phyloP scores from a whole-genome alignment of 2,797 vertebrate species.

The Gambelia wislizenii region DNA sequence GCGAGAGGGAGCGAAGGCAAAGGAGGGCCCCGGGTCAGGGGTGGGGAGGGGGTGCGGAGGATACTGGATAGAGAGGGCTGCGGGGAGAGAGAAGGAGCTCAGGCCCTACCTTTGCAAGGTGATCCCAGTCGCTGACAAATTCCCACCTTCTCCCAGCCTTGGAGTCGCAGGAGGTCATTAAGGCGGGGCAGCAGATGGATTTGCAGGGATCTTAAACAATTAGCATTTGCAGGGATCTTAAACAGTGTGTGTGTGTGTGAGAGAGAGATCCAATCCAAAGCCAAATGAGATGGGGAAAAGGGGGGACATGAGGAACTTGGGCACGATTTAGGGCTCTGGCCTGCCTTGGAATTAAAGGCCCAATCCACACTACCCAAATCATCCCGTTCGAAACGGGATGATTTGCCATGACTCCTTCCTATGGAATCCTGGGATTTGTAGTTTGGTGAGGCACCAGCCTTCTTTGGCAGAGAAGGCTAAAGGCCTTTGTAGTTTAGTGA shows the following conservation, averaged over 20 bases:
- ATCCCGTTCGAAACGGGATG: no score
- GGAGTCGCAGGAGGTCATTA: neutral
- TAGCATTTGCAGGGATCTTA: neutral
- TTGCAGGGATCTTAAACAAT: neutral
- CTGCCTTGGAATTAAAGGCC: no score
- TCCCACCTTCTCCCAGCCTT: neutral
- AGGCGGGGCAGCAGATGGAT: neutral
- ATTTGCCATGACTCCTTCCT: no score
- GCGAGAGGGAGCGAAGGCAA: neutral
- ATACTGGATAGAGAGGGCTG: no score
- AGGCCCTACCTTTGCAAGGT: neutral
- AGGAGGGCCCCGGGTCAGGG: constrained; percentile 23
- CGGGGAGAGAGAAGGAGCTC: constrained; percentile 71
- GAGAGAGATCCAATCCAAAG: neutral
- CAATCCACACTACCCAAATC: no score
- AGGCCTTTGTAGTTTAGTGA: no score
- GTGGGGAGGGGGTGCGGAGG: neutral
- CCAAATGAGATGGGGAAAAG: no score
- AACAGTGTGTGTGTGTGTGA: neutral
- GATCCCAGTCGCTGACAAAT: neutral
- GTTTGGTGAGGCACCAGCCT: no score
- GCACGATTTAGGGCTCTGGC: neutral
- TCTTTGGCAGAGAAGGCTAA: no score
- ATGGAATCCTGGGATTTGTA: no score
- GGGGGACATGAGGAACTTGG: neutral